A percentile compares a stretch with the other conserved stretches of the same genome.
These are phyloP conservation scores for Pachycephala philippinensis DNA, from an alignment of 2,113 vertebrate species.

Conservation along the genomic window DNA sequence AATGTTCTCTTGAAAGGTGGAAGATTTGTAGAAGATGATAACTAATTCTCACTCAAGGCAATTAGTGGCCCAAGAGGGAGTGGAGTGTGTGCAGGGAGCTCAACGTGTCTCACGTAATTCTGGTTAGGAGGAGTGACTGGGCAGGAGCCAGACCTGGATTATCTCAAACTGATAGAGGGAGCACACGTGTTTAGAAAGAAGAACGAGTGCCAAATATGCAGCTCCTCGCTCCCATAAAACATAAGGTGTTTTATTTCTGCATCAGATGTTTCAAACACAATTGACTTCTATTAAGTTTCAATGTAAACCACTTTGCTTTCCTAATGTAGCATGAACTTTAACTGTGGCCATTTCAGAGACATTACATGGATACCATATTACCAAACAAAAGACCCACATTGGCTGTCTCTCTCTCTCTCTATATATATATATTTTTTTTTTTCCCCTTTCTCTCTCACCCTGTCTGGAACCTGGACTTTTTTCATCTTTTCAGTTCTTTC, in stretches of 20 bases:
- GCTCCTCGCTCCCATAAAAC: slow-evolving; percentile 59
- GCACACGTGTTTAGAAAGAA: slow-evolving; percentile 50
- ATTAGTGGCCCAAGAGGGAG: neutral
- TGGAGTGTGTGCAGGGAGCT: neutral
- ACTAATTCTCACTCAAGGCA: neutral
- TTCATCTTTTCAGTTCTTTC: neutral
- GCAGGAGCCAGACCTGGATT: slow-evolving; percentile 67
- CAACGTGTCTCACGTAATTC: slow-evolving; percentile 24
- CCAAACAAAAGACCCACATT: slow-evolving; percentile 29
- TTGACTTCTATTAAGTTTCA: slow-evolving; percentile 77
- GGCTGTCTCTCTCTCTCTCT: neutral
- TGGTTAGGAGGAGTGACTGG: slow-evolving; percentile 57
- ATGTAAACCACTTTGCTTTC: slow-evolving; percentile 76
- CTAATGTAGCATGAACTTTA: slow-evolving; percentile 72
- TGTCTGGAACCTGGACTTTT: neutral
- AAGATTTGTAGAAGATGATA: neutral
- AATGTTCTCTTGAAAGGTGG: neutral
- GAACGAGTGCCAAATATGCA: slow-evolving; percentile 60
- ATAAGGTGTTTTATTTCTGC: slow-evolving; percentile 66
- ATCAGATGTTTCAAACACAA: slow-evolving; percentile 74
- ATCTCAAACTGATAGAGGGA: slow-evolving; percentile 66
- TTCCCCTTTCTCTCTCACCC: neutral
- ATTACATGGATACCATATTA: slow-evolving; percentile 27
- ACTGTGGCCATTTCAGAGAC: slow-evolving; percentile 57
- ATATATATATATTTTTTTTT: neutral